Conservation (phyloP, 2,888 invertebrate species). For the Spisula subtruncata region DNA sequence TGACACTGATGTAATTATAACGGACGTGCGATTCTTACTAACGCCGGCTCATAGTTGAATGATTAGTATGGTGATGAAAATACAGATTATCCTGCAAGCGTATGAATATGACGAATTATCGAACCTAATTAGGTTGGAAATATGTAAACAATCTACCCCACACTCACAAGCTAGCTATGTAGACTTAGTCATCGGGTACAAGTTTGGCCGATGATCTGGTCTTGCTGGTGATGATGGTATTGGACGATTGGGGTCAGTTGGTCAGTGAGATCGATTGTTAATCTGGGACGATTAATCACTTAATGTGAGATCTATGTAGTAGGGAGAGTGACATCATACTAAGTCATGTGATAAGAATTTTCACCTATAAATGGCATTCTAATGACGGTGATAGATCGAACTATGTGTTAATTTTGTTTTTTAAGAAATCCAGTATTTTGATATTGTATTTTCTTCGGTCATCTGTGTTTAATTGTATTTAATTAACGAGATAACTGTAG, state of each 20-base stretch:
- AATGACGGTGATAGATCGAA: slow-evolving; percentile 9
- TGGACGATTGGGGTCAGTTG: not conserved
- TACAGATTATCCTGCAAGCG: not conserved
- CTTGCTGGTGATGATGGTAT: not conserved
- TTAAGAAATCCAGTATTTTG: slow-evolving; percentile 18
- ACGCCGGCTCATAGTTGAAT: slow-evolving; percentile 25
- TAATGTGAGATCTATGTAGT: not conserved
- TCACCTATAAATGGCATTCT: slow-evolving; percentile 14
- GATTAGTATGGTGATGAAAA: slow-evolving; percentile 11
- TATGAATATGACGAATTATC: not conserved
- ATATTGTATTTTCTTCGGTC: not conserved
- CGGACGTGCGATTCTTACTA: slow-evolving; percentile 23
- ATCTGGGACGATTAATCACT: not conserved
- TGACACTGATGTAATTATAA: slow-evolving; percentile 20
- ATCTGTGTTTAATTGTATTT: not conserved
- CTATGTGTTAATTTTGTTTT: not conserved
- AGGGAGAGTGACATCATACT: not conserved
- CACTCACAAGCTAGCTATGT: slow-evolving; percentile 42
- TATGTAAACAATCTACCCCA: slow-evolving; percentile 30
- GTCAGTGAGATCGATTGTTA: not conserved
- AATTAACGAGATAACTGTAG: not conserved
- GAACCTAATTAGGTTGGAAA: not conserved
- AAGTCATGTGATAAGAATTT: slow-evolving; percentile 4
- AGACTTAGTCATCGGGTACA: slow-evolving; percentile 41
- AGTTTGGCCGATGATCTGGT: not conserved